These are phyloP conservation scores for Cenopis cana DNA, from an alignment of 2,888 invertebrate species.

Conservation along the genomic window DNA sequence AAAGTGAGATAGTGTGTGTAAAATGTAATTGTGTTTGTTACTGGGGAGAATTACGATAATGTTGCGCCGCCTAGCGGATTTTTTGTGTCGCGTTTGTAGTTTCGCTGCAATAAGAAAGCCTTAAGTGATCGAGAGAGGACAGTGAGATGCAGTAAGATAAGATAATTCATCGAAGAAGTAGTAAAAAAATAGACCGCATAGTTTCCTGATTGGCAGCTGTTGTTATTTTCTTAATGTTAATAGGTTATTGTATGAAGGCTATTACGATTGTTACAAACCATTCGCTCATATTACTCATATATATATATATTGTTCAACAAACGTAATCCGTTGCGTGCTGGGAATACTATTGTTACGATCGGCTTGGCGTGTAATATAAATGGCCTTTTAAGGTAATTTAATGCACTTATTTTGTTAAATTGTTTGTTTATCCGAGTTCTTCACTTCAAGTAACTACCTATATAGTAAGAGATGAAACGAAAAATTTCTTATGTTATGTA, in stretches of 20 bases:
- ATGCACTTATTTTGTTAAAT: constrained; percentile 32
- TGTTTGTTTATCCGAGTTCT: constrained; percentile 20
- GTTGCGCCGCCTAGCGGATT: too few species aligned
- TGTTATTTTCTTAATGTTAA: constrained; percentile 22
- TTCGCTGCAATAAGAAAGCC: too few species aligned
- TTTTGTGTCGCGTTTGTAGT: too few species aligned
- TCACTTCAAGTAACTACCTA: too few species aligned
- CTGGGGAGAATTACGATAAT: too few species aligned
- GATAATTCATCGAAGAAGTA: too few species aligned
- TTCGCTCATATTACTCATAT: constrained; percentile 23
- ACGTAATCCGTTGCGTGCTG: constrained; percentile 36
- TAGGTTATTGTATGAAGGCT: constrained; percentile 21
- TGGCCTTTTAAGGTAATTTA: constrained; percentile 35
- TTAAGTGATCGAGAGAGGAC: too few species aligned
- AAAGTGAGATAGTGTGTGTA: too few species aligned
- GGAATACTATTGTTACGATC: constrained; percentile 18
- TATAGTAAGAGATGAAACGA: background rate
- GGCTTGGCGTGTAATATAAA: constrained; percentile 36
- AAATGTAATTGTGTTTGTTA: too few species aligned
- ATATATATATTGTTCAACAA: constrained; percentile 31
- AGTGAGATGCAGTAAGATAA: too few species aligned
- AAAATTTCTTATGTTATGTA: too few species aligned
- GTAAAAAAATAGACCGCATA: background rate
- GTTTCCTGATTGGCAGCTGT: constrained; percentile 9
- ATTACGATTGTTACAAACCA: background rate